A percentile compares a stretch with the other conserved stretches of the same genome.
Evolutionary conservation across 2,888 invertebrate genomes (phyloP).

Genomic region (Tenthredo scrophulariae): DNA sequence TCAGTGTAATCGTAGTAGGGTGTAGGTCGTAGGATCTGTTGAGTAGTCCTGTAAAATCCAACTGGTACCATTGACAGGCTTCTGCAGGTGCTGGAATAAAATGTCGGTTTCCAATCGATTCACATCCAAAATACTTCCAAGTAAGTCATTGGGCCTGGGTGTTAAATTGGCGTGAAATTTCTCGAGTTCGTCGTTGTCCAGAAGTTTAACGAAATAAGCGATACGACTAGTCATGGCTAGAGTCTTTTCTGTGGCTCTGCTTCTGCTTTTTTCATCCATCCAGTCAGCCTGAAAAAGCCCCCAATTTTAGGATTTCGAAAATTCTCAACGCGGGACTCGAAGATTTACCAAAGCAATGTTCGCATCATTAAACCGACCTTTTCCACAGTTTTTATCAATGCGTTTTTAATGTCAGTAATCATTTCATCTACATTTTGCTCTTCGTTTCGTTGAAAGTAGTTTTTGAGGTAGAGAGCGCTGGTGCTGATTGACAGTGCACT

Average conservation of each 20-base stretch:
- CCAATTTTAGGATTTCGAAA: background rate
- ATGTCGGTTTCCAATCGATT: constrained; percentile 79
- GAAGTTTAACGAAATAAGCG: constrained; percentile 79
- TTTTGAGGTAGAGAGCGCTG: constrained; percentile 92
- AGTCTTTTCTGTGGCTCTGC: constrained; percentile 89
- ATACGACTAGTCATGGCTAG: constrained; percentile 72
- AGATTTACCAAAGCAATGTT: background rate
- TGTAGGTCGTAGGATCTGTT: constrained; percentile 81
- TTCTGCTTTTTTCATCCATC: constrained; percentile 94
- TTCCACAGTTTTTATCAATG: constrained; percentile 89
- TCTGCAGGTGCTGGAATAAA: constrained; percentile 78
- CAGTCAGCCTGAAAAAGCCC: constrained; percentile 83
- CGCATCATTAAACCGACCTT: constrained; percentile 75
- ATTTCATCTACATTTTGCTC: constrained; percentile 92
- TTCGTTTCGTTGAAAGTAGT: constrained; percentile 92
- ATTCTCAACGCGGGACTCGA: background rate
- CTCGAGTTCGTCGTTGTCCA: constrained; percentile 89
- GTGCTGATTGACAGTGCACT: constrained; percentile 88
- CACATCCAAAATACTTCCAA: constrained; percentile 79
- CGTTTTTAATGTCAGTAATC: constrained; percentile 90
- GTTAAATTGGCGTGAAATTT: constrained; percentile 85
- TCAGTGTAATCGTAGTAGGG: constrained; percentile 80
- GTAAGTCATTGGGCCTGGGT: constrained; percentile 75
- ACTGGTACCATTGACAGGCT: constrained; percentile 80
- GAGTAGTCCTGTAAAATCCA: constrained; percentile 80